These are phyloP conservation scores for Callopanchax toddi DNA, from an alignment of 2,113 vertebrate genomes.

Conservation along the genomic window DNA sequence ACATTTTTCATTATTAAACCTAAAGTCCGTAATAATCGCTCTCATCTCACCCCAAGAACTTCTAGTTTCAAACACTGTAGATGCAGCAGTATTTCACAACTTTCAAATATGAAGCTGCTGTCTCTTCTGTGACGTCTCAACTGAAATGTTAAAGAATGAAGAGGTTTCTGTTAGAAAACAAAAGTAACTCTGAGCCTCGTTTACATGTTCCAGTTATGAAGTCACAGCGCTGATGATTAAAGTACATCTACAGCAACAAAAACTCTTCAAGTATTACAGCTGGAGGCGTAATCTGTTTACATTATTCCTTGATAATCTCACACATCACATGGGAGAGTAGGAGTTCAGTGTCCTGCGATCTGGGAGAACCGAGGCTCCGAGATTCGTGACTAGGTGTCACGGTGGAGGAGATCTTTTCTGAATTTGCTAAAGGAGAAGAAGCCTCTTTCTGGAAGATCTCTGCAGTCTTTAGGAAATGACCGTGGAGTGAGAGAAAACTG, in stretches of 20 bases:
- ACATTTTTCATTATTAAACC: conserved; percentile 59
- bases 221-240: conserved; percentile 47
- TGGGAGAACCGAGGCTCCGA: conserved; percentile 70
- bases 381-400: conserved; percentile 53
- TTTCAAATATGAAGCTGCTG: no score
- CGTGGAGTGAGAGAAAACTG: conserved; percentile 16
- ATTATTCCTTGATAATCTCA: conserved; percentile 57
- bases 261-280: conserved; percentile 88
- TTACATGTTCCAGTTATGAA: conserved; percentile 16
- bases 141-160: background rate
- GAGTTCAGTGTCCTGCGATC: conserved; percentile 60
- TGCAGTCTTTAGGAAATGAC: conserved; percentile 52
- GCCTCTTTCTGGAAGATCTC: conserved; percentile 44
- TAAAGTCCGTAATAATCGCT: conserved; percentile 63
- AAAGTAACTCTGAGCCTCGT: conserved; percentile 25
- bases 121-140: conserved; percentile 26
- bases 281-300: conserved; percentile 80
- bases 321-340: conserved; percentile 35
- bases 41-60: conserved; percentile 79
- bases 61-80: conserved; percentile 77
- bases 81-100: conserved; percentile 48
- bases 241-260: conserved; percentile 76
- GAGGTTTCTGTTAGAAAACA: no score
- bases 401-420: conserved; percentile 61
- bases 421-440: conserved; percentile 3